Evolutionary conservation across 2,797 vertebrate genomes (phyloP), one percentile per base, ranked within the genome.

Genomic region (Gallirallus australis): DNA sequence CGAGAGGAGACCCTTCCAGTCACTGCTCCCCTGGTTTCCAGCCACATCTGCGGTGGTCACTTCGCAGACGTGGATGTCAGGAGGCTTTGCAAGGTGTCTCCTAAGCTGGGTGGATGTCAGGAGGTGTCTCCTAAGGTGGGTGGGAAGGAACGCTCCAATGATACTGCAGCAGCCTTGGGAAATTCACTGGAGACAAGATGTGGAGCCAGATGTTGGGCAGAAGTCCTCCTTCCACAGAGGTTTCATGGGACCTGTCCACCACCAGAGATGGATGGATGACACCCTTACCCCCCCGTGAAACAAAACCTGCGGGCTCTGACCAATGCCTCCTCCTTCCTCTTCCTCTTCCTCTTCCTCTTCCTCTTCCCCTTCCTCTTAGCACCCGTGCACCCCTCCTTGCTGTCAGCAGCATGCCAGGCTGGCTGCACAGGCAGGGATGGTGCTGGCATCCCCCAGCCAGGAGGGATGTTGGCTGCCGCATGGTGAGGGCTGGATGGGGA

Each of bases 11-110:
- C 12, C 63, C 61, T 10, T 61, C 16, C 31, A 1, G 23, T 40
- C 9, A 9, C 68, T 30, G 45, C 73, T 78, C 4, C 9, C 53
- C 76, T 4, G 47, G 4, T 7, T 63, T 39, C 6, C 68, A 42
- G 4, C 4, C 9, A 1, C 1, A 4, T 4, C 5, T 0, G 53
- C 5, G 45, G 8, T 5, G 25, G 1, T 6, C 18, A 50, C 35
- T 24, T 9, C 53, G 12, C 4, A 2, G 52, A 9, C 18, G 8
- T 45, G 42, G 15, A 6, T 6, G 28, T 42, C 18, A 19, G 35
- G 68, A 7, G 9, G 31, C 45, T 39, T 54, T 68, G 35, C 18
- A 21, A 65, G 52, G 40, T n/a, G 39, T 21, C 31, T 65, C 39
- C 57, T 19, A 1, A 15, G 37, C 17, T 4, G 40, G 69, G 18